Conservation (phyloP, 1,140 invertebrate species). For the Heliconius himera region DNA sequence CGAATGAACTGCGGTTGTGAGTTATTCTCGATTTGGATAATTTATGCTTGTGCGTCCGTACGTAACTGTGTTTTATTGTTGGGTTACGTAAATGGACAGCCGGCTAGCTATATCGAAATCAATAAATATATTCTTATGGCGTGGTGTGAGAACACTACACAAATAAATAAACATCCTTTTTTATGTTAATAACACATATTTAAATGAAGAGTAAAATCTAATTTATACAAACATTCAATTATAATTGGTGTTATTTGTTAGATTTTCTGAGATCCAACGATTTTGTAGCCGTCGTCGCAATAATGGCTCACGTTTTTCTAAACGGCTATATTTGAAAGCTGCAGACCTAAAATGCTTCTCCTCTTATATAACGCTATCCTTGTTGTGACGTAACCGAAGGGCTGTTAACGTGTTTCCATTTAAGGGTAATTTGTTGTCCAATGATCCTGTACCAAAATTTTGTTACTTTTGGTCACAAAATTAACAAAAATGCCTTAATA, state of each 20-base stretch:
- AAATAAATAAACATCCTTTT: neutral
- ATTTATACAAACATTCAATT: neutral
- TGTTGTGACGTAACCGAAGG: constrained; percentile 64
- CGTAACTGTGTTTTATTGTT: constrained; percentile 44
- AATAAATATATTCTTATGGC: constrained; percentile 55
- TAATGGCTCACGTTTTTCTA: constrained; percentile 2
- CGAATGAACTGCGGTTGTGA: constrained; percentile 44
- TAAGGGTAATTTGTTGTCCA: constrained; percentile 13
- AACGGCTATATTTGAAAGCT: neutral
- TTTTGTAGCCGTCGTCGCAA: neutral
- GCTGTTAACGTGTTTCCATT: constrained; percentile 24
- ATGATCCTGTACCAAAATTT: neutral
- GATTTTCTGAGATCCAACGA: neutral
- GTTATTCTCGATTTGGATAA: constrained; percentile 53
- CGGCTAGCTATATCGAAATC: constrained; percentile 57
- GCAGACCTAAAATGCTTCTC: neutral
- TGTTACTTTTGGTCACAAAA: neutral
- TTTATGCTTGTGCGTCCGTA: constrained; percentile 46
- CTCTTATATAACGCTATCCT: constrained; percentile 65
- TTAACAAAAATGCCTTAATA: neutral
- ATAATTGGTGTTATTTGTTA: neutral
- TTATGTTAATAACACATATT: neutral
- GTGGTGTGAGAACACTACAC: neutral
- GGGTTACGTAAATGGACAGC: constrained; percentile 67
- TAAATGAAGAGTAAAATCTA: neutral